Conservation (phyloP, 2,888 invertebrate genomes). For the Leuctra nigra region DNA sequence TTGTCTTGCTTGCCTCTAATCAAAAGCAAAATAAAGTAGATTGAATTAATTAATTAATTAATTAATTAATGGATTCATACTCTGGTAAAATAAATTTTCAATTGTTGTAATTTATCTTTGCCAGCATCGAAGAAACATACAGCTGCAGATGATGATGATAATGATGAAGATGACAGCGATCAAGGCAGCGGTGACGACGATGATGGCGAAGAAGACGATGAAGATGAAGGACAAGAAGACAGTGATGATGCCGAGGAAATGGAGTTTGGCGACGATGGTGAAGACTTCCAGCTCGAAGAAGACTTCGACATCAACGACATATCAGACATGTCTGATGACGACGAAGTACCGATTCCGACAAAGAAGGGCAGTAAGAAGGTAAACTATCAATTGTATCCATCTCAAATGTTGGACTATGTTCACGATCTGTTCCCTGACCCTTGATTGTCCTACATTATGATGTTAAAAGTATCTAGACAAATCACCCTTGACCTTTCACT, state of each 20-base stretch:
- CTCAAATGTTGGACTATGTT: no score
- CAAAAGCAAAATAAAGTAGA: no score
- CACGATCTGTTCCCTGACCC: no score
- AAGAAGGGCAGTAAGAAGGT: conserved; percentile 13
- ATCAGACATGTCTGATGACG: conserved; percentile 9
- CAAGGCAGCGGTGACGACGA: conserved; percentile 23
- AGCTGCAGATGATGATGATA: background rate
- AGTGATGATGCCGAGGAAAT: conserved; percentile 40
- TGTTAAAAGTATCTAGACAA: no score
- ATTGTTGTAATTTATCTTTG: no score
- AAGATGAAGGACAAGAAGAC: conserved; percentile 37
- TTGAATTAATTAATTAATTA: no score
- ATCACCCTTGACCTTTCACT: no score
- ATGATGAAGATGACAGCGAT: conserved; percentile 20
- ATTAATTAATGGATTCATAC: no score
- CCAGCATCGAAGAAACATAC: conserved; percentile 14
- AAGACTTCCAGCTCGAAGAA: conserved; percentile 26
- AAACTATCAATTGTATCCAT: no score
- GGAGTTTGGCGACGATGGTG: conserved; percentile 27
- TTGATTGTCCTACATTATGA: no score
- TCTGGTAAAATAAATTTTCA: no score
- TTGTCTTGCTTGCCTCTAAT: no score
- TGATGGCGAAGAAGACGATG: conserved; percentile 33
- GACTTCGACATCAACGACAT: conserved; percentile 26
- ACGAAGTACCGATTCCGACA: background rate